These are phyloP conservation scores for Chroicocephalus ridibundus DNA, from an alignment of 2,113 vertebrate genomes.

Conservation along the genomic window DNA sequence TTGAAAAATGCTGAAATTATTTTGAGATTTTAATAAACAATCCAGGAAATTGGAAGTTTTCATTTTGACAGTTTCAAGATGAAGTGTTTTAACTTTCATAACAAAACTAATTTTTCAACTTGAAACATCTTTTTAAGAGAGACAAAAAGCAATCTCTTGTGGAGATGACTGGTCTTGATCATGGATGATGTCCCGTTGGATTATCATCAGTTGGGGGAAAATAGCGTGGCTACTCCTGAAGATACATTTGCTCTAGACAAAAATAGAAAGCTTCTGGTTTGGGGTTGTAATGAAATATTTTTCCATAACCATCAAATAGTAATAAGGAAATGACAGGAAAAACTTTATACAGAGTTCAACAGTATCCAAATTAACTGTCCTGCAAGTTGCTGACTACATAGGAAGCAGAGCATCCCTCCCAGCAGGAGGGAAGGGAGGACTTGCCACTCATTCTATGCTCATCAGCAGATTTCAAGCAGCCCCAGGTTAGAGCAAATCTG, in stretches of 20 bases:
- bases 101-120: conserved; percentile 40
- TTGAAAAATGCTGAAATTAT: neutral
- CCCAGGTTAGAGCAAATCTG: neutral
- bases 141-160: neutral
- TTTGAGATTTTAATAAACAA: conserved; percentile 41
- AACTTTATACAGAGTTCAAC: neutral
- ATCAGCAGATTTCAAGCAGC: neutral
- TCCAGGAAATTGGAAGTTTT: conserved; percentile 41
- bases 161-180: neutral
- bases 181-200: neutral
- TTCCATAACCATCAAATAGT: neutral
- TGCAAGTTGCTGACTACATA: neutral
- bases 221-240: neutral
- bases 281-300: neutral
- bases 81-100: conserved; percentile 22
- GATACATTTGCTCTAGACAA: neutral
- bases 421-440: neutral
- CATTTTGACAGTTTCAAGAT: conserved; percentile 21
- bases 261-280: neutral
- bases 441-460: neutral
- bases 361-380: neutral
- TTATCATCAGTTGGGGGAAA: neutral
- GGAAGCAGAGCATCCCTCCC: neutral
- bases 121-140: neutral
- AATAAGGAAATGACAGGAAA: neutral